These are phyloP conservation scores for Eristalis tenax DNA, from an alignment of 2,888 invertebrate species.

Conservation along the genomic window DNA sequence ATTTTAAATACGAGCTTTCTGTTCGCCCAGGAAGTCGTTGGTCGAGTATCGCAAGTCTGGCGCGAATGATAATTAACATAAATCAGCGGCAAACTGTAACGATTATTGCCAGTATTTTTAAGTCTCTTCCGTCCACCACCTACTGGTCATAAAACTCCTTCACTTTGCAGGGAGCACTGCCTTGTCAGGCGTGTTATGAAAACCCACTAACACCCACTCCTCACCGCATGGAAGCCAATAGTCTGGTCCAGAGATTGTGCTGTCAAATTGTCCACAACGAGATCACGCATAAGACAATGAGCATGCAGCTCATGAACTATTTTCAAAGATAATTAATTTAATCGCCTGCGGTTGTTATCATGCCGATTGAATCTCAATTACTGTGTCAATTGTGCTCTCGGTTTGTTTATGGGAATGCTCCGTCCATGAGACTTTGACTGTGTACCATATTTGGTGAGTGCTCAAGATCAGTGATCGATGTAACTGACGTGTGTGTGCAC, in stretches of 20 bases:
- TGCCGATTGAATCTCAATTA: slow-evolving; percentile 46
- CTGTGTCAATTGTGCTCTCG: slow-evolving; percentile 38
- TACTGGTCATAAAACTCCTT: neutral
- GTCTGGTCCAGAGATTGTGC: neutral
- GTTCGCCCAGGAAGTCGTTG: neutral
- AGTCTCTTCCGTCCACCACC: neutral
- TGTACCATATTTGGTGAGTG: slow-evolving; percentile 35
- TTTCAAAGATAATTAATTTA: slow-evolving; percentile 35
- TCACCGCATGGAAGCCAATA: neutral
- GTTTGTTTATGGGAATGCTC: slow-evolving; percentile 35
- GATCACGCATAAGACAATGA: slow-evolving; percentile 18
- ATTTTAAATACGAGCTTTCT: neutral
- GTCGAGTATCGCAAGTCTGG: neutral
- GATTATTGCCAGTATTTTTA: neutral
- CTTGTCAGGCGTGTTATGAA: neutral
- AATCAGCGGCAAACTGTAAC: neutral
- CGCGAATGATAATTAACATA: neutral
- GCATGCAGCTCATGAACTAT: slow-evolving; percentile 6
- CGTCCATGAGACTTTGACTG: slow-evolving; percentile 34
- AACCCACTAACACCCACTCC: neutral
- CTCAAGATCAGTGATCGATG: slow-evolving; percentile 51
- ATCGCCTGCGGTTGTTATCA: slow-evolving; percentile 49
- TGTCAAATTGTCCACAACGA: neutral
- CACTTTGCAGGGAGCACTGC: neutral
- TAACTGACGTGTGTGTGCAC: slow-evolving; percentile 9